Evolutionary conservation across 2,888 invertebrate genomes (phyloP).

Genomic region (Leptogaster cylindrica): DNA sequence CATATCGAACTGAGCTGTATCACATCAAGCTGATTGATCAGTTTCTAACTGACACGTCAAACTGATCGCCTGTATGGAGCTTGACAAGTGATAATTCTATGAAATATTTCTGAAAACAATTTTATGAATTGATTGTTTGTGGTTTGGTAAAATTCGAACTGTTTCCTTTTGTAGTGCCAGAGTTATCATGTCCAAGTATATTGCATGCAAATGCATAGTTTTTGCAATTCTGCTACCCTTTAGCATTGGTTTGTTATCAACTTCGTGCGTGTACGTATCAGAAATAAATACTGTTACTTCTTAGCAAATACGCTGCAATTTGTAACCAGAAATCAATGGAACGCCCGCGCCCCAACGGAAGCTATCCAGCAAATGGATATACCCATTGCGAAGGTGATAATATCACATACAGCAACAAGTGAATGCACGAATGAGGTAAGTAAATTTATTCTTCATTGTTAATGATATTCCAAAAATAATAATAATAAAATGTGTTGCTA

Average conservation of each 20-base stretch:
- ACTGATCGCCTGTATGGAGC: too few species aligned
- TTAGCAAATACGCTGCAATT: neutral
- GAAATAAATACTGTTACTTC: neutral
- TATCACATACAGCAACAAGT: constrained; percentile 3
- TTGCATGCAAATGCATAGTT: neutral
- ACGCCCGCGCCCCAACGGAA: constrained; percentile 67
- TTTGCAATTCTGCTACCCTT: neutral
- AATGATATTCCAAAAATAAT: too few species aligned
- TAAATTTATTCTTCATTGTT: neutral
- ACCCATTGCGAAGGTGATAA: neutral
- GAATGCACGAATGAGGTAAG: neutral
- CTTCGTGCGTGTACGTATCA: neutral
- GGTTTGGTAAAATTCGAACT: too few species aligned
- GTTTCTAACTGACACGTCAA: too few species aligned
- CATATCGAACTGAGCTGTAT: too few species aligned
- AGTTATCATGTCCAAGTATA: neutral
- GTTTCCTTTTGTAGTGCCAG: neutral
- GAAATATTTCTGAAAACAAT: too few species aligned
- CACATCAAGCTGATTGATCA: too few species aligned
- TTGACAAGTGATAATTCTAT: too few species aligned
- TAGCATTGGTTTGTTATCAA: neutral
- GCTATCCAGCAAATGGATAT: neutral
- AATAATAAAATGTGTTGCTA: too few species aligned
- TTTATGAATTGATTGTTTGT: too few species aligned
- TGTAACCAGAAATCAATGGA: constrained; percentile 65